A percentile compares a stretch with the other conserved stretches of the same genome.
phyloP scores from a whole-genome alignment of 1,140 invertebrate genomes.

The Micrasema minimum region DNA sequence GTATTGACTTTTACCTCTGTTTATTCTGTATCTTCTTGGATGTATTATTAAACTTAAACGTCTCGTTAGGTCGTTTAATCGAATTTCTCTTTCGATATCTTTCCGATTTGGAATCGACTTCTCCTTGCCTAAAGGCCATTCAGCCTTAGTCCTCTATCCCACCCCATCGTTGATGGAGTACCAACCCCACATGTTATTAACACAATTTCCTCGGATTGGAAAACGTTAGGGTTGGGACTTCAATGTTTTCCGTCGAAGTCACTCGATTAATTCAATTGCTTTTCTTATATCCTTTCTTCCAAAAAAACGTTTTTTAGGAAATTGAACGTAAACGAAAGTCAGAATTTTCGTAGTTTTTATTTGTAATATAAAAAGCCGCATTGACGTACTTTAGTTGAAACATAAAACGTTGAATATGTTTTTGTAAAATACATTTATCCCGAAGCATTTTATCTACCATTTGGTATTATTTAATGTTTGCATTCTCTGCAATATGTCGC shows the following conservation, averaged over 20 bases:
- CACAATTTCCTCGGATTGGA: slow-evolving; percentile 40
- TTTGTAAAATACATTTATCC: too few species aligned
- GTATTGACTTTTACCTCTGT: not conserved
- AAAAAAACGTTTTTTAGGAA: slow-evolving; percentile 12
- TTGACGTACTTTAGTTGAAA: too few species aligned
- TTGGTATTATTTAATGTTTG: slow-evolving; percentile 1
- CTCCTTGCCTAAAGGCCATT: slow-evolving; percentile 30
- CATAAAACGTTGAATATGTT: too few species aligned
- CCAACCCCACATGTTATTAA: slow-evolving; percentile 46
- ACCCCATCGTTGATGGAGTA: slow-evolving; percentile 30
- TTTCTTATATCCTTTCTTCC: slow-evolving; percentile 5
- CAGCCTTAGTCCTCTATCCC: not conserved
- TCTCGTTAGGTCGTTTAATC: slow-evolving; percentile 11
- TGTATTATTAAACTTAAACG: slow-evolving; percentile 7
- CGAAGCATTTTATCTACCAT: not conserved
- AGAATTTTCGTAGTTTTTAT: too few species aligned
- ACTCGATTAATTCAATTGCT: slow-evolving; percentile 32
- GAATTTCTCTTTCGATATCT: slow-evolving; percentile 23
- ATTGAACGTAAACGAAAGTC: slow-evolving; percentile 11
- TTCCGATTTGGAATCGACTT: slow-evolving; percentile 31
- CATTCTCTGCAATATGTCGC: slow-evolving; percentile 9
- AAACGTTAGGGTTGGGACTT: slow-evolving; percentile 34
- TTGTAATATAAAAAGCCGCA: too few species aligned
- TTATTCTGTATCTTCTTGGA: not conserved
- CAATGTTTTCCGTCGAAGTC: slow-evolving; percentile 34